Percentiles rank a stretch among this genome's conserved stretches.
These are phyloP conservation scores for Psittacula echo DNA, from an alignment of 2,797 vertebrate species.

Conservation along the genomic window DNA sequence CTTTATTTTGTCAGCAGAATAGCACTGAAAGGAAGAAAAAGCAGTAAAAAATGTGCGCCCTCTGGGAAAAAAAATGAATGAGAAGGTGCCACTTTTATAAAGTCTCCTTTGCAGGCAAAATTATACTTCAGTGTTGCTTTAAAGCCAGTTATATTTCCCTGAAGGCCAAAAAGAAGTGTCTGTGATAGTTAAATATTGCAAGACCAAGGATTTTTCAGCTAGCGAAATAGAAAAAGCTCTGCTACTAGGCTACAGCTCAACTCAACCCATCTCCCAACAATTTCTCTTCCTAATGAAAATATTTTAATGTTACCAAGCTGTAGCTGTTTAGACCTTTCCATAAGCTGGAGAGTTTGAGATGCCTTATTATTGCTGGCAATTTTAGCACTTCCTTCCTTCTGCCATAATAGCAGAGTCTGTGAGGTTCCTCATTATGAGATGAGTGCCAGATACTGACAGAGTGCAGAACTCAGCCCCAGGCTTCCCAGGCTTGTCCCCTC, in stretches of 20 bases:
- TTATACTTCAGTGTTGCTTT: not conserved
- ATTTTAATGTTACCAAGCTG: constrained; percentile 35
- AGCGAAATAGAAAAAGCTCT: not conserved
- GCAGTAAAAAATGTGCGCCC: not conserved
- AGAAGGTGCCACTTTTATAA: constrained; percentile 10
- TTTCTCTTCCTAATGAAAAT: constrained; percentile 39
- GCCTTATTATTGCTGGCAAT: constrained; percentile 66
- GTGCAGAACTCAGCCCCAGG: constrained; percentile 58
- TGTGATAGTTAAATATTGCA: not conserved
- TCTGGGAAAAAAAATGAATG: not conserved
- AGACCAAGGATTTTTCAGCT: not conserved
- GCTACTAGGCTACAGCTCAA: not conserved
- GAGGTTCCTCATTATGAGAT: constrained; percentile 64
- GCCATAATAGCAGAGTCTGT: constrained; percentile 50
- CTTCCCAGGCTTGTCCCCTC: constrained; percentile 42
- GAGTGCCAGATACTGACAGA: constrained; percentile 66
- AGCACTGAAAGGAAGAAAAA: not conserved
- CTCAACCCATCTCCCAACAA: not conserved
- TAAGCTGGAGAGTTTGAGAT: constrained; percentile 44
- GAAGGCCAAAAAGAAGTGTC: not conserved
- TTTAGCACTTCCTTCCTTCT: constrained; percentile 78
- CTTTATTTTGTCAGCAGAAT: not conserved
- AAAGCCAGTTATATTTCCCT: constrained; percentile 18
- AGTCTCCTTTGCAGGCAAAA: constrained; percentile 10
- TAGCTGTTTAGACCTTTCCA: constrained; percentile 60